Evolutionary conservation across 2,888 invertebrate species (phyloP).

Genomic region (Phengaris alcon): DNA sequence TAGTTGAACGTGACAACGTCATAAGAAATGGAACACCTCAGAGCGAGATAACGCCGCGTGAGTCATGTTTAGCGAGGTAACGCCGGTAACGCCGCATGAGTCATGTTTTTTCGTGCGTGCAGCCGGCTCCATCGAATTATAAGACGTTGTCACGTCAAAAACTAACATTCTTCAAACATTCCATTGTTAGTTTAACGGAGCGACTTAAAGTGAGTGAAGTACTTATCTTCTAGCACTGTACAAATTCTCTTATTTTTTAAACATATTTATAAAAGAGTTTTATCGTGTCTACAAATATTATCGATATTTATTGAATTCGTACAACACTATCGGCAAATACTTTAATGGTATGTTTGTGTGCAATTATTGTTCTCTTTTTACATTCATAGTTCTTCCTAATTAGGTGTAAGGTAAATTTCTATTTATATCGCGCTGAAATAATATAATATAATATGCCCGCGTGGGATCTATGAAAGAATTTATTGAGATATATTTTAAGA

Average conservation of each 20-base stretch:
- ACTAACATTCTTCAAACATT: conserved; percentile 61
- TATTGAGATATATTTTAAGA: conserved; percentile 76
- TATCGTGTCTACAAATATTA: conserved; percentile 30
- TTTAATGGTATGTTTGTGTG: conserved; percentile 62
- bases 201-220: conserved; percentile 77
- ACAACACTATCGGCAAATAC: conserved; percentile 45
- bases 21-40: no score
- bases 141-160: no score
- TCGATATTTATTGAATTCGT: conserved; percentile 38
- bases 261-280: conserved; percentile 39
- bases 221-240: conserved; percentile 62
- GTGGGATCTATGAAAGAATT: conserved; percentile 60
- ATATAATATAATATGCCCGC: conserved; percentile 56
- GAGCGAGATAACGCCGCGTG: no score
- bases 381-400: conserved; percentile 70
- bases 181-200: conserved; percentile 62
- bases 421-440: conserved; percentile 65
- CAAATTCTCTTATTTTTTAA: conserved; percentile 47
- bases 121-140: no score
- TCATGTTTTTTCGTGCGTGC: no score
- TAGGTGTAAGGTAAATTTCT: conserved; percentile 66
- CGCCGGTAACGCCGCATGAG: no score
- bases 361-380: conserved; percentile 70
- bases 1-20: no score
- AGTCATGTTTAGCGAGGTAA: no score